phyloP scores from a whole-genome alignment of 2,113 vertebrate species.

The Rutilus rutilus region DNA sequence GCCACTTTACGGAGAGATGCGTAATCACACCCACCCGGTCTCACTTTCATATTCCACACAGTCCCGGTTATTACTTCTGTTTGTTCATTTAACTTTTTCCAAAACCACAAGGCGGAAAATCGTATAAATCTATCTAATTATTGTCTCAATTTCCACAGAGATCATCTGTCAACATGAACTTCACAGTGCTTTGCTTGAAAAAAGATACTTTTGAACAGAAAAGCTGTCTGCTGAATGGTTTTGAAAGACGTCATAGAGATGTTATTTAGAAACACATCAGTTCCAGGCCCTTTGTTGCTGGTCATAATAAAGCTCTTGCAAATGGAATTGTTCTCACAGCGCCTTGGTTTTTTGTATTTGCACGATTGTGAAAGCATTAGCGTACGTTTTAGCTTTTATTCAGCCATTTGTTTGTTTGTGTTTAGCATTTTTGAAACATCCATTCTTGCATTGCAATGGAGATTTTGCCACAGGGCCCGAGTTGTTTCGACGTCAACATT shows the following conservation, averaged over 20 bases:
- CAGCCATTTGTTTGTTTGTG: constrained; percentile 28
- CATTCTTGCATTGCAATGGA: constrained; percentile 31
- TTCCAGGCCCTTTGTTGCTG: constrained; percentile 27
- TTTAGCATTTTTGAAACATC: constrained; percentile 26
- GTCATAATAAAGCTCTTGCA: background rate
- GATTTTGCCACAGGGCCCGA: constrained; percentile 46
- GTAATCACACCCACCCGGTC: constrained; percentile 50
- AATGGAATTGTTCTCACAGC: constrained; percentile 23
- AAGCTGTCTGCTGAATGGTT: background rate
- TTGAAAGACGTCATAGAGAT: background rate
- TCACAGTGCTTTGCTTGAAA: background rate
- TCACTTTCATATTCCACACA: constrained; percentile 45
- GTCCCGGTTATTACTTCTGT: constrained; percentile 41
- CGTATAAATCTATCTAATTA: background rate
- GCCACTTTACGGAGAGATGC: constrained; percentile 66
- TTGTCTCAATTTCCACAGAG: constrained; percentile 19
- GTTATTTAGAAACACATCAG: constrained; percentile 26
- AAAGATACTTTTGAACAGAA: background rate
- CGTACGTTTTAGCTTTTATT: constrained; percentile 27
- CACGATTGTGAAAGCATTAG: constrained; percentile 38
- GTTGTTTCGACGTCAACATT: constrained; percentile 38
- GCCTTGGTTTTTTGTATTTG: constrained; percentile 27
- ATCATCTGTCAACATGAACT: constrained; percentile 13
- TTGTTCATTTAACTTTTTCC: constrained; percentile 9
- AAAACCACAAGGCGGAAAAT: constrained; percentile 14